Evolutionary conservation across 2,113 vertebrate genomes (phyloP).

Genomic region (Cricetomys ansorgei): DNA sequence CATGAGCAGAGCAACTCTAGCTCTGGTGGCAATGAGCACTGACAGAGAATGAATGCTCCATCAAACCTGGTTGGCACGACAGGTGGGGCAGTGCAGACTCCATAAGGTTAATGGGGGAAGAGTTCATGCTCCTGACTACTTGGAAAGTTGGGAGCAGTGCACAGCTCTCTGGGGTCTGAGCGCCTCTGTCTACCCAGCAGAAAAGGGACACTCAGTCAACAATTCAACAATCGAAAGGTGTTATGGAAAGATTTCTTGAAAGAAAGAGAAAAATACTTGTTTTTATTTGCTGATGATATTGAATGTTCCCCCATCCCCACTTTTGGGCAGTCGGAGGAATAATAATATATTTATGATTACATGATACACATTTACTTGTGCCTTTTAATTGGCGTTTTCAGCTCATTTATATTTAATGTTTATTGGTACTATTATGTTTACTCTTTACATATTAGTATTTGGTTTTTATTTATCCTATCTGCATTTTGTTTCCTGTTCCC

Average conservation of each 20-base stretch:
- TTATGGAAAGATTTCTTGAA: not conserved
- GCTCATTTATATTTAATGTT: not conserved
- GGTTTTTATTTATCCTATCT: conserved; percentile 11
- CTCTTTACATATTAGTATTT: not conserved
- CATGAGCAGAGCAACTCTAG: not conserved
- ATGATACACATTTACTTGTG: not conserved
- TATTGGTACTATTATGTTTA: not conserved
- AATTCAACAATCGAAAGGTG: not conserved
- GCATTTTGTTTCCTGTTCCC: not conserved
- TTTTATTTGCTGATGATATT: not conserved
- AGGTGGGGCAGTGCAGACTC: not conserved
- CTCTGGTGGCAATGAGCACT: not conserved
- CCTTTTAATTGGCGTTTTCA: not conserved
- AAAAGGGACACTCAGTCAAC: not conserved
- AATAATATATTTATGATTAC: not conserved
- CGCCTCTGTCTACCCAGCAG: not conserved
- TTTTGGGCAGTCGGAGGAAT: not conserved
- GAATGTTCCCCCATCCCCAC: not conserved
- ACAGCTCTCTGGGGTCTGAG: not conserved
- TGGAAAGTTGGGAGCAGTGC: not conserved
- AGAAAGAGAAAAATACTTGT: not conserved
- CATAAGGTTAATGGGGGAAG: not conserved
- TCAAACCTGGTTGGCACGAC: not conserved
- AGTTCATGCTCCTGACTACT: not conserved
- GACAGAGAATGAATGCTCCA: not conserved